Evolutionary conservation across 1,140 invertebrate genomes (phyloP).

Genomic region (Fopius arisanus): DNA sequence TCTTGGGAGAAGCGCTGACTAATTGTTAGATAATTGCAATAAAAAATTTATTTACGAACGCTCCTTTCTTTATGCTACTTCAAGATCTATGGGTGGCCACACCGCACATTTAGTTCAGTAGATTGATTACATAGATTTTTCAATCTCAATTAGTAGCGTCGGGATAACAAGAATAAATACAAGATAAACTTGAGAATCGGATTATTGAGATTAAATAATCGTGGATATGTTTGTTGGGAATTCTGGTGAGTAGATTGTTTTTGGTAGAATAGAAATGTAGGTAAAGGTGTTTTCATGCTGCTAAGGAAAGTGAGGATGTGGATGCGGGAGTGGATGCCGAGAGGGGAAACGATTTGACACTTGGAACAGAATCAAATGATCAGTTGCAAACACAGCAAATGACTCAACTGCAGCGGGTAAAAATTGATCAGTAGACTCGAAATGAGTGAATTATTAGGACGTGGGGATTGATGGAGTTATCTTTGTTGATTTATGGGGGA

Average conservation of each 20-base stretch:
- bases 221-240: slow-evolving; percentile 19
- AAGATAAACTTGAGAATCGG: background rate
- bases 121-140: background rate
- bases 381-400: slow-evolving; percentile 49
- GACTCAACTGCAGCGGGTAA: slow-evolving; percentile 62
- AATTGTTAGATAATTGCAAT: background rate
- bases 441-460: slow-evolving; percentile 8
- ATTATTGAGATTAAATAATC: background rate
- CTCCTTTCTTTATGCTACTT: slow-evolving; percentile 12
- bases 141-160: background rate
- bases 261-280: slow-evolving; percentile 63
- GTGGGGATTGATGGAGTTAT: background rate
- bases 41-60: background rate
- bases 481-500: background rate
- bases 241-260: slow-evolving; percentile 50
- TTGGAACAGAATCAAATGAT: slow-evolving; percentile 49
- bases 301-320: slow-evolving; percentile 52
- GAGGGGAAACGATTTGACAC: slow-evolving; percentile 46
- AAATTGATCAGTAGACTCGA: slow-evolving; percentile 34
- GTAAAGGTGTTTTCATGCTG: slow-evolving; percentile 65
- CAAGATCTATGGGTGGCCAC: background rate
- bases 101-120: slow-evolving; percentile 10
- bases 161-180: background rate
- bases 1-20: background rate
- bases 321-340: slow-evolving; percentile 41